Percentiles rank a stretch among this genome's conserved stretches.
phyloP scores from a whole-genome alignment of 2,113 vertebrate genomes.

The Oreotrochilus melanogaster region DNA sequence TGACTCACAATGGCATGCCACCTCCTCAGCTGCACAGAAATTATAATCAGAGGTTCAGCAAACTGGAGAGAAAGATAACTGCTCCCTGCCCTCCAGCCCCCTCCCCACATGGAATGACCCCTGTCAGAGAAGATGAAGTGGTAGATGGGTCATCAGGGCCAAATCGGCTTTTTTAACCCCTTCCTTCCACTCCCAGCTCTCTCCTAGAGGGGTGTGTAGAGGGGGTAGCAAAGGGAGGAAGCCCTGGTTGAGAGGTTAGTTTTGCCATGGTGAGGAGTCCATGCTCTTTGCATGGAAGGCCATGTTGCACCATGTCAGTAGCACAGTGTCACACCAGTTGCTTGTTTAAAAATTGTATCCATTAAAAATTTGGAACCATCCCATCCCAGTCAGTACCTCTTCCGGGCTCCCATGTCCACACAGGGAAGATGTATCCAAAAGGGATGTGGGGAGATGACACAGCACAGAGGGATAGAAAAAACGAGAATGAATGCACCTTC shows the following conservation, averaged over 20 bases:
- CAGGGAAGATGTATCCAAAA: neutral
- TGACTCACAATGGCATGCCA: constrained; percentile 52
- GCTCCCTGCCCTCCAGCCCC: constrained; percentile 30
- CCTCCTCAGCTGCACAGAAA: constrained; percentile 57
- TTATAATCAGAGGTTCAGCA: constrained; percentile 65
- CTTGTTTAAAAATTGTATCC: neutral
- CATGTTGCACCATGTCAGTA: neutral
- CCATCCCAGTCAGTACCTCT: neutral
- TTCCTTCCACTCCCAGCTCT: neutral
- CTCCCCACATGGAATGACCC: neutral
- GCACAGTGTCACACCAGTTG: neutral
- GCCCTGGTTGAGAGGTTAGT: neutral
- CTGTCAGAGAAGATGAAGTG: constrained; percentile 49
- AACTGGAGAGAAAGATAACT: constrained; percentile 45
- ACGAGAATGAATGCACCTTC: neutral
- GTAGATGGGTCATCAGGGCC: constrained; percentile 45
- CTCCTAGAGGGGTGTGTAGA: neutral
- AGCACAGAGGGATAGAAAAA: neutral
- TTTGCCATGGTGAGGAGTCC: neutral
- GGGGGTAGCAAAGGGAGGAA: neutral
- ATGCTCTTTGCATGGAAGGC: neutral
- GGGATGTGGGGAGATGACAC: fast-evolving
- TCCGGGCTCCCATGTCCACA: neutral
- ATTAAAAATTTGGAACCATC: neutral
- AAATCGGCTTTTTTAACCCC: constrained; percentile 40